These are phyloP conservation scores for Camponotus vicinus DNA, from an alignment of 1,140 invertebrate genomes.

Conservation along the genomic window DNA sequence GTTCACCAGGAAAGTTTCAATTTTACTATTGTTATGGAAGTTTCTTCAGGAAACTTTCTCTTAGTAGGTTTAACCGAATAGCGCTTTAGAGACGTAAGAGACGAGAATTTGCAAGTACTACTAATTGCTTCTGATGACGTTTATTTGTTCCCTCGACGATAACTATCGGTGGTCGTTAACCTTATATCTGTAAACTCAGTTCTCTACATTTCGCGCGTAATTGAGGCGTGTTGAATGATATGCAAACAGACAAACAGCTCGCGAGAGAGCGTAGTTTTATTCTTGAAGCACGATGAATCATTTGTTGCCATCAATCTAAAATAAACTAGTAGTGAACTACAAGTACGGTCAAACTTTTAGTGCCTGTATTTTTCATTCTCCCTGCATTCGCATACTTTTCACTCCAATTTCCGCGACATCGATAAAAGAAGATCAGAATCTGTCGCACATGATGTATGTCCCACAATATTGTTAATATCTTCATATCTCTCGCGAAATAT, in stretches of 20 bases:
- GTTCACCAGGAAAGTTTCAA: background rate
- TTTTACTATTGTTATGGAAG: conserved; percentile 37
- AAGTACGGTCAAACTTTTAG: background rate
- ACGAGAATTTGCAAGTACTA: conserved; percentile 19
- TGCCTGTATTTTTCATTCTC: background rate
- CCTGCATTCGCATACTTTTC: background rate
- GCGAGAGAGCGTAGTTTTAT: background rate
- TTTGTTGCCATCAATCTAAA: background rate
- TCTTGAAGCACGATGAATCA: background rate
- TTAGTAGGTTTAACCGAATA: conserved; percentile 28
- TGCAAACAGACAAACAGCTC: conserved; percentile 7
- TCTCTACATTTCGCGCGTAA: background rate
- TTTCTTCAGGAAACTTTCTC: conserved; percentile 16
- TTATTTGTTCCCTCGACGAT: conserved; percentile 23
- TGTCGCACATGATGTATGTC: background rate
- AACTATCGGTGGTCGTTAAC: background rate
- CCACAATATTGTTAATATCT: background rate
- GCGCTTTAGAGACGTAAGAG: background rate
- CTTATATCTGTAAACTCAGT: background rate
- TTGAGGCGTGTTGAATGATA: background rate
- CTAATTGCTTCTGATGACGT: conserved; percentile 36
- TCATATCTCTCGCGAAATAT: conserved; percentile 19
- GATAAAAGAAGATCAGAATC: background rate
- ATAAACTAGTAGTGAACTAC: background rate
- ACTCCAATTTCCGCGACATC: background rate